A percentile compares a stretch with the other conserved stretches of the same genome.
These are phyloP conservation scores for Oophaga sylvatica DNA, from an alignment of 2,797 vertebrate species.

Conservation along the genomic window DNA sequence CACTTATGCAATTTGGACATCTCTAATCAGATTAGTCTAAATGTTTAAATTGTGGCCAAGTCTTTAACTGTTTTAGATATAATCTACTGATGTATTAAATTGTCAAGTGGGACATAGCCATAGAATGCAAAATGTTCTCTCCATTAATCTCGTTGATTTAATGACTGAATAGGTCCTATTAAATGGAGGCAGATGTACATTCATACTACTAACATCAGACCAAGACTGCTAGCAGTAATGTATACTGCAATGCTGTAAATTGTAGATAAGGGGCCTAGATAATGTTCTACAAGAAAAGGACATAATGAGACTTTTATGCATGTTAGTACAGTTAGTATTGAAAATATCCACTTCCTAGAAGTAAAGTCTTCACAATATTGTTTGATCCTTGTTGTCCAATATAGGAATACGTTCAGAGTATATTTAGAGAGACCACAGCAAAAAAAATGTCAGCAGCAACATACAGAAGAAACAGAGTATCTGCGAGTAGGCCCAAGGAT, in stretches of 20 bases:
- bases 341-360: neutral
- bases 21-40: constrained; percentile 35
- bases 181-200: constrained; percentile 55
- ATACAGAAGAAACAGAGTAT: too few species aligned
- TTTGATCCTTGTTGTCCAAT: too few species aligned
- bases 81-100: constrained; percentile 44
- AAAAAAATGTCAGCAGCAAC: too few species aligned
- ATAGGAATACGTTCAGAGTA: too few species aligned
- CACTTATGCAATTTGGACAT: constrained; percentile 47
- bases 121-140: constrained; percentile 15
- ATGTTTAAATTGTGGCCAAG: constrained; percentile 48
- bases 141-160: constrained; percentile 55
- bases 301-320: neutral
- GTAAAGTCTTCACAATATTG: neutral
- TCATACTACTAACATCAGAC: neutral
- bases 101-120: constrained; percentile 35
- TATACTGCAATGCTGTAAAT: neutral
- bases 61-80: constrained; percentile 30
- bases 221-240: neutral
- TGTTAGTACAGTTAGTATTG: neutral
- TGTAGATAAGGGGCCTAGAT: neutral
- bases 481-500: too few species aligned
- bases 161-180: constrained; percentile 54
- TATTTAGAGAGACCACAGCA: too few species aligned
- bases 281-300: neutral